Percentiles rank a stretch among this genome's conserved stretches.
Conservation (phyloP, 2,113 vertebrate species). For the Corapipo altera region DNA sequence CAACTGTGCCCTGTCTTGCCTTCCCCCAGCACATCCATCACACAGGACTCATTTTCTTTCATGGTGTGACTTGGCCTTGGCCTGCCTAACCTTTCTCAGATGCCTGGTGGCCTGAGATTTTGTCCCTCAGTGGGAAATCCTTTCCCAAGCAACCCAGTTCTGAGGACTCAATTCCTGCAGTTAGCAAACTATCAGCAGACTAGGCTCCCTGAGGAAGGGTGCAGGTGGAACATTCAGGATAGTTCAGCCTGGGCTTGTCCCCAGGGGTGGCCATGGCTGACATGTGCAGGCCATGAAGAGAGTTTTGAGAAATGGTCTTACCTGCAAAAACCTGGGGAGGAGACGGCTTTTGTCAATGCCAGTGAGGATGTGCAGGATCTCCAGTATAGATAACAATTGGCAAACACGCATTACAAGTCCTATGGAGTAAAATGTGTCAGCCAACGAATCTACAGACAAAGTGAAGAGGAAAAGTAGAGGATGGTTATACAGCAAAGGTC, state of each 20-base stretch:
- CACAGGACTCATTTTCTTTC: not conserved
- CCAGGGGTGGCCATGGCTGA: not conserved
- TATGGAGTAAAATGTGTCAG: constrained; percentile 90
- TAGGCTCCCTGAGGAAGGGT: not conserved
- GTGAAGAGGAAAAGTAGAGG: not conserved
- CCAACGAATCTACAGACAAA: constrained; percentile 78
- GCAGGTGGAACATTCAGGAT: not conserved
- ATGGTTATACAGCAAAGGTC: not conserved
- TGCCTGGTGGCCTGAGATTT: not conserved
- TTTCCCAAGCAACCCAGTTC: not conserved
- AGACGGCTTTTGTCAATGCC: constrained; percentile 83
- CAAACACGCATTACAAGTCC: constrained; percentile 89
- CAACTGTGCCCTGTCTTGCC: not conserved
- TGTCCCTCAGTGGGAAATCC: not conserved
- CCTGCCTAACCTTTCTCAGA: not conserved
- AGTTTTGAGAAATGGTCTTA: constrained; percentile 27
- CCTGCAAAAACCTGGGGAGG: constrained; percentile 86
- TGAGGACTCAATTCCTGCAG: not conserved
- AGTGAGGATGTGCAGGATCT: constrained; percentile 86
- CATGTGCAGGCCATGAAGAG: fast-evolving
- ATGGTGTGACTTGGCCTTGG: not conserved
- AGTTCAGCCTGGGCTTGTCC: not conserved
- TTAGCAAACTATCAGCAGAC: not conserved
- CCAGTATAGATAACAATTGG: constrained; percentile 85
- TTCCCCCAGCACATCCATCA: not conserved